Conservation (phyloP, 2,888 invertebrate species). For the Aspidiotus destructor region DNA sequence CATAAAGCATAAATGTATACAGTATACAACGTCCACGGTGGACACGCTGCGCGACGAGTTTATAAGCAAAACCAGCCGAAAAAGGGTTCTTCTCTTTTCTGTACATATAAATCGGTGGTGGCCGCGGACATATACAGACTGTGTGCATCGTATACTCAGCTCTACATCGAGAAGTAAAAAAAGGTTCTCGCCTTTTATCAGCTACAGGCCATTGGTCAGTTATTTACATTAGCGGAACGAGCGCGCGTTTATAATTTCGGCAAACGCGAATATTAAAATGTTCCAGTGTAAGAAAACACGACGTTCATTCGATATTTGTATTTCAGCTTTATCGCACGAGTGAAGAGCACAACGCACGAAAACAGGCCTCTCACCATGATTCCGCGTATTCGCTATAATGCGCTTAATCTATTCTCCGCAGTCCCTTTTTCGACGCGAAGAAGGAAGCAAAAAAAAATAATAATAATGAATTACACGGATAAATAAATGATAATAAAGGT, state of each 20-base stretch:
- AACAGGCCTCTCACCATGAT: too few species aligned
- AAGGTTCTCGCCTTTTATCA: conserved; percentile 28
- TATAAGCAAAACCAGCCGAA: background rate
- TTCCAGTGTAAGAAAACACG: conserved; percentile 2
- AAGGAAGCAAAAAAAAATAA: too few species aligned
- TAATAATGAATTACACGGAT: too few species aligned
- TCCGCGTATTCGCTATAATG: too few species aligned
- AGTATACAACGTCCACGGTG: background rate
- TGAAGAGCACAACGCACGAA: background rate
- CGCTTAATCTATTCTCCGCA: too few species aligned
- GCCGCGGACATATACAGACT: too few species aligned
- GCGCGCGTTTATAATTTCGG: background rate
- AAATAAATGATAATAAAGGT: too few species aligned
- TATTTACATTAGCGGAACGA: conserved; percentile 22
- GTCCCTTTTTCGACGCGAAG: too few species aligned
- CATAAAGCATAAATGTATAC: conserved; percentile 15
- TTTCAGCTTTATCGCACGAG: background rate
- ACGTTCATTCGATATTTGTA: conserved; percentile 1
- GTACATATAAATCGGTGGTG: background rate
- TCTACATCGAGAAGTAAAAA: conserved; percentile 5
- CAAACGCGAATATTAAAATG: conserved; percentile 4
- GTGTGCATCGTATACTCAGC: too few species aligned
- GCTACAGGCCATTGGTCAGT: conserved; percentile 26
- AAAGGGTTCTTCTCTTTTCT: background rate
- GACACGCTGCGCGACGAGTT: background rate